Percentiles rank a stretch among this genome's conserved stretches.
These are phyloP conservation scores for Albula glossodonta DNA, from an alignment of 2,113 vertebrate genomes.

Conservation along the genomic window DNA sequence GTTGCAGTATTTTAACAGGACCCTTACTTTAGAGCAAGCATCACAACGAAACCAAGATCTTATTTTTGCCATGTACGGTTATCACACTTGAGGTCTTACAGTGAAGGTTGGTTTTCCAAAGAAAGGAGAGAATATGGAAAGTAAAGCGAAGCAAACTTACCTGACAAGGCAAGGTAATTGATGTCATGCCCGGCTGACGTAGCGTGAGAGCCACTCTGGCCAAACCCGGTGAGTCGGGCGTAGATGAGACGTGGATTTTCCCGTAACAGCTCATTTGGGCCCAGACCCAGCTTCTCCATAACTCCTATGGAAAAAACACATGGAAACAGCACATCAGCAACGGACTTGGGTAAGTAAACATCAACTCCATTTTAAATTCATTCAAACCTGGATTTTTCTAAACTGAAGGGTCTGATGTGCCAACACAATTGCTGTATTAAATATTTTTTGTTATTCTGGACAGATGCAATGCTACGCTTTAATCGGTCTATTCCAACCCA, in stretches of 20 bases:
- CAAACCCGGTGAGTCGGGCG: constrained; percentile 89
- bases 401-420: background rate
- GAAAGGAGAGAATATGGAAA: background rate
- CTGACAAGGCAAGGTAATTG: constrained; percentile 91
- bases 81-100: too few species aligned
- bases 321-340: background rate
- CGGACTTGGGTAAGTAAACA: background rate
- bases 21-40: too few species aligned
- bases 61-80: too few species aligned
- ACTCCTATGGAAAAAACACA: constrained; percentile 71
- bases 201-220: constrained; percentile 79
- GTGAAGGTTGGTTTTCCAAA: too few species aligned
- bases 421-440: background rate
- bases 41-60: too few species aligned
- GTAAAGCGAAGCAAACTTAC: constrained; percentile 54
- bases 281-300: constrained; percentile 92
- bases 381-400: background rate
- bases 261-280: constrained; percentile 74
- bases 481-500: too few species aligned
- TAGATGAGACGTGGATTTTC: constrained; percentile 90
- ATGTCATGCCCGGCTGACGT: constrained; percentile 89
- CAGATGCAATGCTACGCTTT: too few species aligned
- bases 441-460: too few species aligned
- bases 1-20: too few species aligned
- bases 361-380: background rate